Conservation (phyloP, 2,797 vertebrate species). For the Gallinago solitaria region DNA sequence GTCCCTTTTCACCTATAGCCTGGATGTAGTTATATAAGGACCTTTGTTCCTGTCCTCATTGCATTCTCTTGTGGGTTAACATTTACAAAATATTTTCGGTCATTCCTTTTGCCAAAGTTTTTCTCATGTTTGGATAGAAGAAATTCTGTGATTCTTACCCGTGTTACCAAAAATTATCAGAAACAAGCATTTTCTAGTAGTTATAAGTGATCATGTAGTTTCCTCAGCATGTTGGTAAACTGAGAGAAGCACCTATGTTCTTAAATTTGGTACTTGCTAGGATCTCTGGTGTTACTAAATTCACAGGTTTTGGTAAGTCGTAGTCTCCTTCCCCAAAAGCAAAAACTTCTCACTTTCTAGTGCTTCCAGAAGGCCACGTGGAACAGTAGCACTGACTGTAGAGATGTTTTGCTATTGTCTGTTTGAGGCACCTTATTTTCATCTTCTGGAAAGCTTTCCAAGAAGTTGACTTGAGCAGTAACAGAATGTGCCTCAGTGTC, state of each 20-base stretch:
- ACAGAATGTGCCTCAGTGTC: background rate
- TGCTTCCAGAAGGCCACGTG: background rate
- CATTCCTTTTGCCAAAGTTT: background rate
- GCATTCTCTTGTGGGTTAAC: background rate
- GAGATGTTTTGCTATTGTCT: background rate
- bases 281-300: background rate
- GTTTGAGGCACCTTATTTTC: background rate
- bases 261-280: background rate
- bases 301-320: background rate
- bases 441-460: background rate
- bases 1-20: background rate
- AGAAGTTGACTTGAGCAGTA: background rate
- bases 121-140: background rate
- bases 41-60: background rate
- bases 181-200: background rate
- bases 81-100: background rate
- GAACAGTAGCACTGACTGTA: background rate
- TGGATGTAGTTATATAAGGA: background rate
- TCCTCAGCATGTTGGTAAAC: background rate
- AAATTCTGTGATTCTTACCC: background rate
- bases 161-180: background rate
- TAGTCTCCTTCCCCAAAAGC: background rate
- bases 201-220: background rate
- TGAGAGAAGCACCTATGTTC: background rate
- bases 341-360: background rate